Percentiles rank a stretch among this genome's conserved stretches.
Conservation (phyloP, 1,140 invertebrate species). For the Frieseomelitta varia region DNA sequence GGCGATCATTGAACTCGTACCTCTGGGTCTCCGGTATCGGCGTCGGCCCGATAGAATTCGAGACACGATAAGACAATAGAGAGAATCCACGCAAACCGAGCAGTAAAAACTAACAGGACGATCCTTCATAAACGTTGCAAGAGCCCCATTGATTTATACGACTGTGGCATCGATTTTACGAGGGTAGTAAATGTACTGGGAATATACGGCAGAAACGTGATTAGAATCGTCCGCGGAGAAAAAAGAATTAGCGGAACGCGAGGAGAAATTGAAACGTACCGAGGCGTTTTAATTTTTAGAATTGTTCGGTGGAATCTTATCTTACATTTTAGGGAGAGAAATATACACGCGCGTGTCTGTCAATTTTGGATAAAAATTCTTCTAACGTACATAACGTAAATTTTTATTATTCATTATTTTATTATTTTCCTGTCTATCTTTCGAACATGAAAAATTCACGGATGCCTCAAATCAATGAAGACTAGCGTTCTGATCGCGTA, state of each 20-base stretch:
- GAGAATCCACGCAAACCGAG: neutral
- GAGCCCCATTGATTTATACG: conserved; percentile 14
- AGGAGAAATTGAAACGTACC: neutral
- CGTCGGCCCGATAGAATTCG: neutral
- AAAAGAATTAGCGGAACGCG: neutral
- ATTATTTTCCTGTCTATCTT: too few species aligned
- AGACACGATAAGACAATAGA: neutral
- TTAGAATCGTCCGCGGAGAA: neutral
- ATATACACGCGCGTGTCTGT: too few species aligned
- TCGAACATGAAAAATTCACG: too few species aligned
- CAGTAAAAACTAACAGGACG: neutral
- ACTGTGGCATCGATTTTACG: neutral
- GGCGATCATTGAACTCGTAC: neutral
- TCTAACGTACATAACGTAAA: too few species aligned
- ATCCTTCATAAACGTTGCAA: conserved; percentile 6
- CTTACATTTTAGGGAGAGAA: too few species aligned
- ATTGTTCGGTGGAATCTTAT: too few species aligned
- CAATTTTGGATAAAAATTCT: too few species aligned
- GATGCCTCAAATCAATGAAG: too few species aligned
- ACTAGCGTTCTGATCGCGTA: too few species aligned
- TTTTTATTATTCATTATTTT: too few species aligned
- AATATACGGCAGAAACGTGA: neutral
- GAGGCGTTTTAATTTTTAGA: too few species aligned
- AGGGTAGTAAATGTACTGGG: neutral
- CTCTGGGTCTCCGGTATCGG: too few species aligned